Base-by-base conservation (phyloP, 2,888 invertebrate species). In the Polyommatus icarus region DNA sequence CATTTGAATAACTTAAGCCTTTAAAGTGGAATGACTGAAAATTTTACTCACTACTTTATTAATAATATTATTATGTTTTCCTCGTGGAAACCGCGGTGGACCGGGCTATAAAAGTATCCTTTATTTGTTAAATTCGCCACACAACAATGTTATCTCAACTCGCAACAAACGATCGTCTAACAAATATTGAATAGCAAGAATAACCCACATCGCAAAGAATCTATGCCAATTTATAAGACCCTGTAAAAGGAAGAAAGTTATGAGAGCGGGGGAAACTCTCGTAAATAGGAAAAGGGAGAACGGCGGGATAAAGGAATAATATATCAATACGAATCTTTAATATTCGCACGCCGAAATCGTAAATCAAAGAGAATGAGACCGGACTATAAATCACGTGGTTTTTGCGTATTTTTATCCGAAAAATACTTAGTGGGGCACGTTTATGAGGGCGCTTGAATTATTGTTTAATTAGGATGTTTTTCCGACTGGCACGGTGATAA, bases 251-350 rank as follows among this genome's bases (percentile, higher is more conserved):
- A 91, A 89, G 89, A 89, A 93, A 92, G 92, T 92, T 93, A 93
- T 91, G 91, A 91, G 91, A 90, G 91, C 89, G 85, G 90, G 91
- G 89, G 87, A 32, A 88, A 88, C 85, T 89, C 91, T 89, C 92
- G 92, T 93, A 93, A 93, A 93, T 93, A 92, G 91, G 90, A 88
- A 85, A 87, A 88, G 88, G 90, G 91, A 91, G 89, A 93, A 92
- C 89, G 87, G 29, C 67, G 88, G 93, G 92, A 94, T 93, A 92
- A 92, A 92, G 91, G 92, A 91, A 93, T 93, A 94, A 94, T 94
- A 93, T 93, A 93, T 93, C 93, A 94, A 93, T 94, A 92, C 90
- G 92, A 93, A 91, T 94, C 92, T 93, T 93, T 94, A 93, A 93
- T 94, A 93, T 93, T 93, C 91, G 91, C 90, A 89, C 89, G 88